Evolutionary conservation across 2,113 vertebrate species (phyloP).

Genomic region (Ptychochromis oligacanthus): DNA sequence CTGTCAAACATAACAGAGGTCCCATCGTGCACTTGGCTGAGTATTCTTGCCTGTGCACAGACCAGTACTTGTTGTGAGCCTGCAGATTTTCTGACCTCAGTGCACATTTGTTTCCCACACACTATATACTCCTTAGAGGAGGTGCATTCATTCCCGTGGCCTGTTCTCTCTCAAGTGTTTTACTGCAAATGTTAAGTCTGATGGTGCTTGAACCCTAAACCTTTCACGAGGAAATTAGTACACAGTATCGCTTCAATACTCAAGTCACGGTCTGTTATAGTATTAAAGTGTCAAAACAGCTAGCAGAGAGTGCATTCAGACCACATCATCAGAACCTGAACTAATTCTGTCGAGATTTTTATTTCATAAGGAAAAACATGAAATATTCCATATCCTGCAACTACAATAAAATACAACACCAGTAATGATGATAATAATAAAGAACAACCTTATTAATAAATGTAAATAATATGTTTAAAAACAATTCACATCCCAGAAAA

Average conservation of each 20-base stretch:
- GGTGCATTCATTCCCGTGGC: not conserved
- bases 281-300: not conserved
- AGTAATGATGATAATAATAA: not conserved
- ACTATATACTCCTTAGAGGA: not conserved
- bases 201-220: not conserved
- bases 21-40: not conserved
- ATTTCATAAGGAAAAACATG: not conserved
- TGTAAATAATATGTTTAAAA: not conserved
- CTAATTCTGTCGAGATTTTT: not conserved
- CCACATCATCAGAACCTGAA: constrained; percentile 1
- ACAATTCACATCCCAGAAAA: not conserved
- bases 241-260: not conserved
- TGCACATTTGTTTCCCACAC: not conserved
- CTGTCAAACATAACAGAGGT: not conserved
- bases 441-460: too few species aligned
- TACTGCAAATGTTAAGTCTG: not conserved
- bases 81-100: not conserved
- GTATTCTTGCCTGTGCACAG: not conserved
- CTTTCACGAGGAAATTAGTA: not conserved
- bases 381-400: not conserved
- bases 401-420: not conserved
- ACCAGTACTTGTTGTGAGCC: not conserved
- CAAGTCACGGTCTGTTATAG: not conserved
- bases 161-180: not conserved
- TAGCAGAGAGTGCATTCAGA: not conserved